phyloP scores from a whole-genome alignment of 2,797 vertebrate species.

The Trachurus trachurus region DNA sequence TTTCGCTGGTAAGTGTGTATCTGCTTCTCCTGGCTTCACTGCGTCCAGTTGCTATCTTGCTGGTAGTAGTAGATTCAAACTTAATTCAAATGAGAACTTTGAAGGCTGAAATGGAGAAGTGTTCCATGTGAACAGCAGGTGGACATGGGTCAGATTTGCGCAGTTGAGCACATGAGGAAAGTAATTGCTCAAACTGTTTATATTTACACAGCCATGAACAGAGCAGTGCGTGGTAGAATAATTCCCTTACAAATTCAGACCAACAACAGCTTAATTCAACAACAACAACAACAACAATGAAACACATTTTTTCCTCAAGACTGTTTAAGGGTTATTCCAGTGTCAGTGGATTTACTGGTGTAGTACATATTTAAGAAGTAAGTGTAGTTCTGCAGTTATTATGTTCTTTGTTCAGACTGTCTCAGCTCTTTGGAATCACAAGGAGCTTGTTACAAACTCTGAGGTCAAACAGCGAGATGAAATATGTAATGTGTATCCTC shows the following conservation, averaged over 20 bases:
- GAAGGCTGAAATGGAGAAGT: too few relatives aligned
- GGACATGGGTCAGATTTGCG: too few relatives aligned
- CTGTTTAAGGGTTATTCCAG: conserved; percentile 3
- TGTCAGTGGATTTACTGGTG: conserved; percentile 27
- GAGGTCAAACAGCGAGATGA: conserved; percentile 73
- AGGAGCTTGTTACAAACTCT: conserved; percentile 59
- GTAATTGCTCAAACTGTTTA: conserved; percentile 21
- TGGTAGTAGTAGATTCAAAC: too few relatives aligned
- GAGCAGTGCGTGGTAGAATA: neutral
- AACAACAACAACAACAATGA: neutral
- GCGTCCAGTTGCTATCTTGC: too few relatives aligned
- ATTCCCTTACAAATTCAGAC: conserved; percentile 1
- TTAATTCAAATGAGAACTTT: too few relatives aligned
- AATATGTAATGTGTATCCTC: conserved; percentile 78
- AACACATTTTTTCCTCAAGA: conserved; percentile 9
- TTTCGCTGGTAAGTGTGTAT: too few relatives aligned
- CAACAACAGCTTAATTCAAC: neutral
- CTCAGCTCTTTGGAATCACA: conserved; percentile 53
- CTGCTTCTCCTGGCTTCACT: too few relatives aligned
- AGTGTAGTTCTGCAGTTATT: conserved; percentile 29
- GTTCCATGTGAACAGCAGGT: too few relatives aligned
- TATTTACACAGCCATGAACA: conserved; percentile 5
- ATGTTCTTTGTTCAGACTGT: conserved; percentile 52
- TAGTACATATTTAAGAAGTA: conserved; percentile 27
- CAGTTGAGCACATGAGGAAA: neutral